Base-by-base conservation (phyloP, 64 coral and sea anemone genomes). In the Porites lutea region DNA sequence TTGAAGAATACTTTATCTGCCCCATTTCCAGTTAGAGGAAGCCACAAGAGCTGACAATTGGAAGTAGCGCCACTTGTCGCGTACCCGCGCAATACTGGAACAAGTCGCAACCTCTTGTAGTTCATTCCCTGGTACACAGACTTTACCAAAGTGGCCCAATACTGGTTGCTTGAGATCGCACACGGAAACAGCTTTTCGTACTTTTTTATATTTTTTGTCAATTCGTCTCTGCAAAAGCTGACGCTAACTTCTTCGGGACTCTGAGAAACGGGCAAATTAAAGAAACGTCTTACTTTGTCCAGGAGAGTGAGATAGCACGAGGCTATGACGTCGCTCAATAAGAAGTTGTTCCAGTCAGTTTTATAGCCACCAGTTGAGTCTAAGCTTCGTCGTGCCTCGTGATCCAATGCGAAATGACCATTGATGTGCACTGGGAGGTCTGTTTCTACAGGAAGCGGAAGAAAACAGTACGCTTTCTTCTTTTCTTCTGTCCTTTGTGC, bases 361-460 rank as follows among this genome's bases (percentile, higher is more conserved):
- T 91, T 87, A 37, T 55, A 76, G 4, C 73, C 75, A 20, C 57
- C 63, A 65, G 13, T 66, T 37, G 62, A 59, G 64, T 83, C 62
- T 67, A 98, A 68, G n/a, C 58, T 87, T 75, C 96, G 68, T 47
- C 96, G 68, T 16, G 87, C 90, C 65, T 95, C 94, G 48, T 98
- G 95, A 18, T 96, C 90, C 15, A 98, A 10, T 62, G 96, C 96
- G 88, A 98, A 98, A 77, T 98, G 96, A 3, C 96, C 96, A 89
- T 98, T 98, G 14, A 98, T 86, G 48, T 91, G 91, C 57, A 93
- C 88, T 48, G 96, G 96, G 47, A 98, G 88, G 4, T 69, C 55
- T 8, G 94, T 96, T 60, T 72, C 21, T 48, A 82, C 20, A 52
- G 96, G 94, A 15, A 98, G 88, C 2, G 96, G 96, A 78, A 98